phyloP scores from a whole-genome alignment of 2,888 invertebrate genomes.

The Hypsopygia costalis region DNA sequence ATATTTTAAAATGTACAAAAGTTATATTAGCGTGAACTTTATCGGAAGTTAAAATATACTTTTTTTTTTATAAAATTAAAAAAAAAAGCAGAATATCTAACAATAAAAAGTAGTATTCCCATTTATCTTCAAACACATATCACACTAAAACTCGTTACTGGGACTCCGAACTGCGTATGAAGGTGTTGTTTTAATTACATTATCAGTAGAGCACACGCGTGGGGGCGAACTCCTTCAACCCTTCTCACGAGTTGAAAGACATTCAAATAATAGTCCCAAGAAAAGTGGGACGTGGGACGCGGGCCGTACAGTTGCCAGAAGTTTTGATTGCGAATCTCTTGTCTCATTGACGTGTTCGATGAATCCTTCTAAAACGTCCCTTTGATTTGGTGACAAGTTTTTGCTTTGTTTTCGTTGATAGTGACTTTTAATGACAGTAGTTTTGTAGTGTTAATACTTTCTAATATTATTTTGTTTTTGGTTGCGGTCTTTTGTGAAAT shows the following conservation, averaged over 20 bases:
- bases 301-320: slow-evolving; percentile 28
- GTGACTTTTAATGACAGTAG: no score
- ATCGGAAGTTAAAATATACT: no score
- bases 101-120: no score
- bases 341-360: slow-evolving; percentile 63
- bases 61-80: no score
- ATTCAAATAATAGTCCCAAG: slow-evolving; percentile 78
- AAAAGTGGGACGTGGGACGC: slow-evolving; percentile 47
- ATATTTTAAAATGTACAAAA: no score
- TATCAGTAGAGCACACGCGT: slow-evolving; percentile 74
- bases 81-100: no score
- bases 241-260: slow-evolving; percentile 78
- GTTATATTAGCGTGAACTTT: no score
- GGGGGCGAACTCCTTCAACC: slow-evolving; percentile 48
- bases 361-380: slow-evolving; percentile 36
- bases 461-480: no score
- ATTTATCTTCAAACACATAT: slow-evolving; percentile 20
- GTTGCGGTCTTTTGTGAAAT: no score
- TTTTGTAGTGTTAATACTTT: no score
- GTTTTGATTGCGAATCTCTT: slow-evolving; percentile 72
- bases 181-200: slow-evolving; percentile 81
- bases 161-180: slow-evolving; percentile 63
- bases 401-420: slow-evolving; percentile 6
- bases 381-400: slow-evolving; percentile 17
- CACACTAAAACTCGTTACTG: slow-evolving; percentile 51